Evolutionary conservation across 2,113 vertebrate species (phyloP).

Genomic region (Onychostruthus taczanowskii): DNA sequence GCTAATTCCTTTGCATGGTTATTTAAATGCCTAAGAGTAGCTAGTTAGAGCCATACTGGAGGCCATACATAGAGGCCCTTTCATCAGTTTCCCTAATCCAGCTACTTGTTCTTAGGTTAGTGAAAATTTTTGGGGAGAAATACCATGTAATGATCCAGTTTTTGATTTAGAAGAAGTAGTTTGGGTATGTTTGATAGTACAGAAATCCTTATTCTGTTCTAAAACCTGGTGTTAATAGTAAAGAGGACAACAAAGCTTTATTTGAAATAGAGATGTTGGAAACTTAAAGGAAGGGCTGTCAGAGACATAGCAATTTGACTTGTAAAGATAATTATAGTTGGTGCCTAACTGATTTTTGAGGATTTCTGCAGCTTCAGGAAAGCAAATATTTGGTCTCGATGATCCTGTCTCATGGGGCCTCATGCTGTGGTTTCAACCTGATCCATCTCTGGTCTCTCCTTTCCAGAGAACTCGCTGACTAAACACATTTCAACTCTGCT

Average conservation of each 20-base stretch:
- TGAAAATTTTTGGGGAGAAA: neutral
- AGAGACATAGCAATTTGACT: constrained; percentile 72
- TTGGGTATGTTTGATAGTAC: neutral
- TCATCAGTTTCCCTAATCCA: neutral
- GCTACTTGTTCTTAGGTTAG: neutral
- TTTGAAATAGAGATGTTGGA: constrained; percentile 66
- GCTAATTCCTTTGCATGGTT: neutral
- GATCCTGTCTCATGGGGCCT: constrained; percentile 26
- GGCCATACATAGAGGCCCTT: neutral
- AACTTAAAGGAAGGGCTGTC: constrained; percentile 57
- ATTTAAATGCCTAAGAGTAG: neutral
- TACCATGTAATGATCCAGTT: neutral
- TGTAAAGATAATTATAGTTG: constrained; percentile 73
- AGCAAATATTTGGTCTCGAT: constrained; percentile 58
- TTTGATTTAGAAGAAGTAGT: neutral
- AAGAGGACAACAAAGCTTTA: neutral
- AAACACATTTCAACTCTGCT: constrained; percentile 24
- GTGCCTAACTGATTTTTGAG: constrained; percentile 64
- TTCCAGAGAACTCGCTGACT: constrained; percentile 12
- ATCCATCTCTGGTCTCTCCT: neutral
- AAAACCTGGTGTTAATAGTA: neutral
- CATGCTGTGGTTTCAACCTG: constrained; percentile 40
- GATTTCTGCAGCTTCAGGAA: constrained; percentile 64
- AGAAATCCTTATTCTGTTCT: neutral
- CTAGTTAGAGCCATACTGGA: neutral